Evolutionary conservation across 2,888 invertebrate genomes (phyloP), one percentile per base, ranked within the genome.

Genomic region (Acleris laterana): DNA sequence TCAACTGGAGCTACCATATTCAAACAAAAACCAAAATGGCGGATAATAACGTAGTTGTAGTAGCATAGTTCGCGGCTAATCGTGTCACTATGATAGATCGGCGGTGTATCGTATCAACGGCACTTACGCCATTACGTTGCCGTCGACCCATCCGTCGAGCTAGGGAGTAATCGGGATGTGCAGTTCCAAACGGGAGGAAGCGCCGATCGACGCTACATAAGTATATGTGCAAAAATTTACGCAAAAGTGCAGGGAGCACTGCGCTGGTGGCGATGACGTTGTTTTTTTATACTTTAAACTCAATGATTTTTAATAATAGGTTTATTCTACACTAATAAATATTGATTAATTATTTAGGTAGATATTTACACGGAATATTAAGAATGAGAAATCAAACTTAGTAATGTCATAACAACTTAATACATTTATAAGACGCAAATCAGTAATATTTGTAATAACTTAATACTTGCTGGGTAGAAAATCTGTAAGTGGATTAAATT

Each of bases 21-120:
- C 38, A 11, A 38, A 38, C 38, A 38, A 38, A 38, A 38, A 11
- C 17, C n/a, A 51, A 25, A 13, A 25, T 7, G 51, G 11, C 19
- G 44, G 25, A n/a, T 56, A 22, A 22, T 44, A n/a, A 48, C 48
- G 48, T n/a, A 17, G 48, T 48, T n/a, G 46, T 46, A 32, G 32
- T 32, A 9, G 38, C 13, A 38, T 49, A 49, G 19, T 49, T 49
- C 11, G 62, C 58, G 53, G 56, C 71, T 71, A 71, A 69, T 71
- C 69, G 62, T 61, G 66, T 63, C 68, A 69, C 68, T 63, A 64
- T 71, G 69, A 71, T 69, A 69, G 71, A 71, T 69, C 57, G 62
- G 48, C 52, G 28, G 52, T 57, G 61, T 65, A 69, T 38, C 13
- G 38, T 13, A 68, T 66, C 63, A 51, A 57, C 13, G 63, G 6